A percentile compares a stretch with the other conserved stretches of the same genome.
These are phyloP conservation scores for Vesta saturnalis DNA, from an alignment of 2,888 invertebrate genomes.

Conservation along the genomic window DNA sequence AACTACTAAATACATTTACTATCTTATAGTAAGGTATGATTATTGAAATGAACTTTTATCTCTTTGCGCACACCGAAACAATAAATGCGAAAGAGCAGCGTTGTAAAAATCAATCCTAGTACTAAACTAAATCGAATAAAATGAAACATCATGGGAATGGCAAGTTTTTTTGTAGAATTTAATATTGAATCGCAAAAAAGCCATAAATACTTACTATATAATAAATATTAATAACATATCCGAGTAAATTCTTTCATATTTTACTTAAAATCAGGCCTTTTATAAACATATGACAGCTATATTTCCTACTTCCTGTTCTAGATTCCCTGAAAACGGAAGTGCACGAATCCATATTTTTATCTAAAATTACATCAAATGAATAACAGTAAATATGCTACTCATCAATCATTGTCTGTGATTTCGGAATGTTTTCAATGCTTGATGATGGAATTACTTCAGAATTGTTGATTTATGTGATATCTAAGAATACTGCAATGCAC, in stretches of 20 bases:
- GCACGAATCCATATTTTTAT: slow-evolving; percentile 31
- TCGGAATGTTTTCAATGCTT: slow-evolving; percentile 5
- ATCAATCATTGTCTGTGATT: slow-evolving; percentile 32
- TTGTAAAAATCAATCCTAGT: too few relatives aligned
- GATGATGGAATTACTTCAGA: background rate
- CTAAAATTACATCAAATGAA: slow-evolving; percentile 34
- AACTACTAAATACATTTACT: too few relatives aligned
- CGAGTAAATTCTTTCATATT: background rate
- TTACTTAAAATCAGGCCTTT: slow-evolving; percentile 5
- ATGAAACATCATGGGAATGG: too few relatives aligned
- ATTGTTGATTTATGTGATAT: background rate
- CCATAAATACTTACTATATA: too few relatives aligned
- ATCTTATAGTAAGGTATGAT: too few relatives aligned
- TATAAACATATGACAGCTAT: slow-evolving; percentile 22
- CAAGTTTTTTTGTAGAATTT: too few relatives aligned
- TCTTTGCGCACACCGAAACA: too few relatives aligned
- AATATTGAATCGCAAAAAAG: too few relatives aligned
- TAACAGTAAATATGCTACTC: slow-evolving; percentile 25
- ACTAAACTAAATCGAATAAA: too few relatives aligned
- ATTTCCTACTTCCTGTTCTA: slow-evolving; percentile 35
- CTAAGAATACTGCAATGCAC: too few relatives aligned
- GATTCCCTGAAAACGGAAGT: slow-evolving; percentile 30
- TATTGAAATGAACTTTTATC: too few relatives aligned
- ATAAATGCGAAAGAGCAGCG: too few relatives aligned
- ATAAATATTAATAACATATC: background rate